Base-by-base conservation (phyloP, 2,888 invertebrate species). In the Lochmaea capreae region DNA sequence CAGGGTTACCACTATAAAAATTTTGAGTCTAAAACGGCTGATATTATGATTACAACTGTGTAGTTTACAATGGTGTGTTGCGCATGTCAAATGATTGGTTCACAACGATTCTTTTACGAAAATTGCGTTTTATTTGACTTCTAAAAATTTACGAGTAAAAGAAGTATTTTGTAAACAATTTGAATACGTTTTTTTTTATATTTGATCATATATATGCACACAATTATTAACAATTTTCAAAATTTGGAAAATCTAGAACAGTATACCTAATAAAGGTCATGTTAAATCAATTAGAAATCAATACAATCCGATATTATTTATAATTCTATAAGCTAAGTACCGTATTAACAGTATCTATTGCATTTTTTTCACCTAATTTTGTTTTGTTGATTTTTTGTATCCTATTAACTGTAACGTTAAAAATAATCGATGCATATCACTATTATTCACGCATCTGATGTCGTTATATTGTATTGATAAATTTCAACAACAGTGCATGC, bases 341-440 rank as follows among this genome's bases (percentile, higher is more conserved):
- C 54, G 54, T 54, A 54, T 54, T 54, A 54, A 54, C 54, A 54
- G 54, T 54, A 54, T 54, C 16, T 11, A 54, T 54, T 54, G 54
- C 54, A 54, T 54, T 16, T 42, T 42, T 67, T 66, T 66, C 42
- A 58, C 67, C 58, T 67, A 67, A 63, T 42, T 63, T 9, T 12
- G 18, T 16, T 63, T 63, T 58, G 16, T 46, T 49, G 26, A 22
- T 14, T 68, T 58, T 68, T 68, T 26, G 43, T 63, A 49, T 59
- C 18, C 26, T 49, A 68, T 59, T 61, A 59, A 68, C 59, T 49
- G 61, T 68, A 59, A 52, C 33, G 49, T 39, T 52, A 33, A 68
- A 54, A 68, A 39, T 61, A 68, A 68, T 68, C 52, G 68, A 68
- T 61, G 68, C 68, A 62, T 68, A 39, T 68, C 68, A 33, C 61